Evolutionary conservation across 2,797 vertebrate species (phyloP), one percentile per base, ranked within the genome.

Genomic region (Ficedula albicollis): DNA sequence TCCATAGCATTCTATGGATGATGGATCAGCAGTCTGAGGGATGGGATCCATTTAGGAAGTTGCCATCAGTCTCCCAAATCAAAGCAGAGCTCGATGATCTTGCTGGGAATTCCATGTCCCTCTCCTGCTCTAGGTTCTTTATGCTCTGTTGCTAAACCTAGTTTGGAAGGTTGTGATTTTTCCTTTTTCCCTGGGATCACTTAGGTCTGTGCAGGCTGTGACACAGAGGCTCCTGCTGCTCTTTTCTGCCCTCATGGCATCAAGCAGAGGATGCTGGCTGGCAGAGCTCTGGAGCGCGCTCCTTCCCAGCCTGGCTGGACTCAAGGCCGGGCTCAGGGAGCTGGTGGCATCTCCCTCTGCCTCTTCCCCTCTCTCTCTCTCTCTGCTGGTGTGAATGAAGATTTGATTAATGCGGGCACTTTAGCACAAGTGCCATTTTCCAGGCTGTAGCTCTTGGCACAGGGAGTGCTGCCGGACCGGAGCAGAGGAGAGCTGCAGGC

Each of bases 351-450:
- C 59, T 43, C 66, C 48, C 75, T 74, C 36, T 76, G 70, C 64
- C 52, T 73, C 38, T 75, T 23, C 9, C 34, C 34, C 15, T 36
- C 46, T 21, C 62, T 59, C 39, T 52, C 55, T 78, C 70, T 88
- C 58, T 32, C 29, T 82, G 66, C 68, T 87, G 89, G 90, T 93
- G 87, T 87, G 95, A 95, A 84, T 43, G 94, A 89, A 96, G 95
- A 91, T 93, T 87, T 96, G 95, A 95, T 95, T 96, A 92, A 95
- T 91, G 91, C 18, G 4, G 89, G 92, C 95, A 95, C 93, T 96
- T 95, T 93, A 95, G 89, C 91, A 89, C 89, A 95, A 96, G 93
- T 96, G 92, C 95, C 79, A 76, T 96, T 94, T 96, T 96, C 95
- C 92, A 96, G 95, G 91, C 95, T 72, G 87, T 92, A 96, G 95